A percentile compares a stretch with the other conserved stretches of the same genome.
Conservation (phyloP, 2,113 vertebrate genomes). For the Oxygymnocypris stewartii region DNA sequence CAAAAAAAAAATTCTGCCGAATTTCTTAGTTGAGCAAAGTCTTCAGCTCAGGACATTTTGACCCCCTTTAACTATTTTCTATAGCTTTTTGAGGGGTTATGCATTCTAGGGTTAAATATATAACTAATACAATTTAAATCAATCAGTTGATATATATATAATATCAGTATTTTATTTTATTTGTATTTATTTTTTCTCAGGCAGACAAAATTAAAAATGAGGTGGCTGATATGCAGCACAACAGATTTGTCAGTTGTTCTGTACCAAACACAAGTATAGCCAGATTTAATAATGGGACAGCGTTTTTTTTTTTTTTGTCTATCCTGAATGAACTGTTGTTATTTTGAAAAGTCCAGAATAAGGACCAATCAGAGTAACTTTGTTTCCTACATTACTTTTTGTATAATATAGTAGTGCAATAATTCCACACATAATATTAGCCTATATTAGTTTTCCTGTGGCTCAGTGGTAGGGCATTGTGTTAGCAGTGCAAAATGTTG, state of each 20-base stretch:
- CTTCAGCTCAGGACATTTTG: background rate
- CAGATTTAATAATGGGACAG: background rate
- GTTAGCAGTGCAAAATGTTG: too few relatives aligned
- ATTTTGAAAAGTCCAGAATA: background rate
- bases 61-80: background rate
- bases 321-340: background rate
- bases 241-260: background rate
- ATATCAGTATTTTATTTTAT: background rate
- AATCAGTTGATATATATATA: background rate
- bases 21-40: too few relatives aligned
- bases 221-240: background rate
- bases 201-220: background rate
- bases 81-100: background rate
- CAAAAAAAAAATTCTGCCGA: fast-evolving
- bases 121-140: background rate
- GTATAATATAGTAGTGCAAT: background rate
- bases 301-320: background rate
- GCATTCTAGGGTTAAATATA: background rate
- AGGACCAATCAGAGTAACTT: background rate
- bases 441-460: too few relatives aligned
- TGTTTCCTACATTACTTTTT: background rate
- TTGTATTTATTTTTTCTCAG: background rate
- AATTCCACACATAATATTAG: background rate
- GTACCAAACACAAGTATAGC: background rate
- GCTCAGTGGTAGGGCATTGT: too few relatives aligned